Conservation (phyloP, 2,888 invertebrate genomes). For the Tipula confusa region DNA sequence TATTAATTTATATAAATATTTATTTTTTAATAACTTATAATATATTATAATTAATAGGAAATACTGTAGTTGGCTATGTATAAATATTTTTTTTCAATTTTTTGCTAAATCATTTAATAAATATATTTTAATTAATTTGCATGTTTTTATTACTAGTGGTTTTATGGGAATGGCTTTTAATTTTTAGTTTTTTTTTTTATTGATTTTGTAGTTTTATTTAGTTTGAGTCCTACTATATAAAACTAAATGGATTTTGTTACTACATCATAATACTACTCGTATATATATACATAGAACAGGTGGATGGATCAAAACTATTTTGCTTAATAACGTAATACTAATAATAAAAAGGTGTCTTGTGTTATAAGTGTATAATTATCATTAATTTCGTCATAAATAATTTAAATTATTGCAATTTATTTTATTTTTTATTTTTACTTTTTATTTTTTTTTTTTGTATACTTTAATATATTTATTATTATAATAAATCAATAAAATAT, state of each 20-base stretch:
- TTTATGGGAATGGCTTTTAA: neutral
- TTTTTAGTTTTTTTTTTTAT: too few relatives aligned
- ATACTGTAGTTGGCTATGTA: constrained; percentile 3
- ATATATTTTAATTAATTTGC: neutral
- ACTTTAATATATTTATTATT: neutral
- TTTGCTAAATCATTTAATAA: neutral
- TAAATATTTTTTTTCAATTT: neutral
- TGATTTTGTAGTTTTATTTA: neutral
- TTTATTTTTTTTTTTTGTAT: neutral
- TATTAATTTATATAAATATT: neutral
- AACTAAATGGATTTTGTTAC: neutral
- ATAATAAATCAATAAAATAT: constrained; percentile 4
- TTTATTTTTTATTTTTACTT: too few relatives aligned
- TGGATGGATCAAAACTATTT: neutral
- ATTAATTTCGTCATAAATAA: neutral
- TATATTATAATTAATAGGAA: neutral
- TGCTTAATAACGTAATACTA: neutral
- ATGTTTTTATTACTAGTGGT: neutral
- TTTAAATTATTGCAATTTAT: neutral
- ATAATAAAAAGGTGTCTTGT: neutral
- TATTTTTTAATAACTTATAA: neutral
- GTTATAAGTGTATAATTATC: constrained; percentile 5
- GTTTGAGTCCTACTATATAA: neutral
- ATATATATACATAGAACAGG: neutral
- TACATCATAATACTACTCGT: too few relatives aligned